Base-by-base conservation (phyloP, 30 jellyfish, hydroid and myxozoan species). In the Nemopilema nomurai region DNA sequence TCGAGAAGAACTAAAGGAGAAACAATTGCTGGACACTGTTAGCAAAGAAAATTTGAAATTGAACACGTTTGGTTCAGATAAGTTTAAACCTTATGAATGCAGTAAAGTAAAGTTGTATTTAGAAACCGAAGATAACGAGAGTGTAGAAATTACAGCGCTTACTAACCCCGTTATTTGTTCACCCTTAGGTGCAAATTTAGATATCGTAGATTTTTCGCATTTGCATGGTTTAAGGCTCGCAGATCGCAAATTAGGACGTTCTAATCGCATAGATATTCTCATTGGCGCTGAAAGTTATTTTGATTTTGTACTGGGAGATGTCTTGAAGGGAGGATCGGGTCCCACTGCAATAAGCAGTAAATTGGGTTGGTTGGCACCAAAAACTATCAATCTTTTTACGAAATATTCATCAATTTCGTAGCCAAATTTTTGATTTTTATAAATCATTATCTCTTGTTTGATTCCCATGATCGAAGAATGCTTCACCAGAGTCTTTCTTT, bases 271-370 rank as follows among this genome's bases (percentile, higher is more conserved):
- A 22, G 53, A 28, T 28, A 70, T 70, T 70, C 53, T 70, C 81
- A 70, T 22, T 70, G 81, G 81, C 81, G 49, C 81, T 22, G 81
- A 70, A 6, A 22, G 74, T 64, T 64, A 64, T 64, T 64, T 64
- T 64, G 74, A 64, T 64, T 64, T 64, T 64, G 74, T 64, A 21
- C 17, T 21, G 32, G 84, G 84, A 65, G 71, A 74, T 17, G 51
- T 74, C 26, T 29, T 65, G 65, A 74, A 74, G 71, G 84, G 84
- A 18, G 28, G 84, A 65, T 26, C 70, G 19, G 84, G 84, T 30
- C 84, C 84, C 28, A 30, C 31, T 22, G 84, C 84, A 21, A 49
- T 74, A 31, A 74, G 84, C 27, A 74, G 84, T 67, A 74, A 74
- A 41, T 67, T 74, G 21, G 84, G 84, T 32, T 74, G 84, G 84